Conservation (phyloP, 2,888 invertebrate genomes). For the Temnothorax ravouxi region DNA sequence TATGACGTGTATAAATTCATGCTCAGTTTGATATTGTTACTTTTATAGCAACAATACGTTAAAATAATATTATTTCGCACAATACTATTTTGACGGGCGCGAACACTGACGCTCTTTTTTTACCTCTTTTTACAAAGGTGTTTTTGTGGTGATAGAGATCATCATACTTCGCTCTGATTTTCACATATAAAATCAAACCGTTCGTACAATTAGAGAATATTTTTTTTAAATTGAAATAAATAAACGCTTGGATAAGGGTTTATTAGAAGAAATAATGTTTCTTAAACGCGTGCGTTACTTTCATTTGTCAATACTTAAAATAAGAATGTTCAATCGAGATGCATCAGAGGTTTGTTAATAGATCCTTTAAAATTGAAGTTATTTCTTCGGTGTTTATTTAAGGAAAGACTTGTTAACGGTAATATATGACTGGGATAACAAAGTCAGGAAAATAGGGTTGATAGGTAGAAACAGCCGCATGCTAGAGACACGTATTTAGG, state of each 20-base stretch:
- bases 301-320: not conserved
- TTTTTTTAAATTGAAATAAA: not conserved
- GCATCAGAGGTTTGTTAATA: not conserved
- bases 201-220: not conserved
- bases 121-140: no score
- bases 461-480: not conserved
- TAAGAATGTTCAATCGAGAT: not conserved
- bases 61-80: no score
- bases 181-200: no score
- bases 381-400: not conserved
- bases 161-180: not conserved
- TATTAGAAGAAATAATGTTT: not conserved
- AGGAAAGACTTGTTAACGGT: not conserved
- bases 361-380: not conserved
- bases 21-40: no score
- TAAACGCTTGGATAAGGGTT: not conserved
- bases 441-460: not conserved
- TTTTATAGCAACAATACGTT: no score
- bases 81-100: no score
- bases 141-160: no score
- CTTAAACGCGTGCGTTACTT: not conserved
- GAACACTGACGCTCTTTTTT: no score
- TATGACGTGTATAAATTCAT: no score
- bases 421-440: not conserved
- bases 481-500: slow-evolving; percentile 34